Base-by-base conservation (phyloP, 2,797 vertebrate species). In the Gadopsis bispinosus region DNA sequence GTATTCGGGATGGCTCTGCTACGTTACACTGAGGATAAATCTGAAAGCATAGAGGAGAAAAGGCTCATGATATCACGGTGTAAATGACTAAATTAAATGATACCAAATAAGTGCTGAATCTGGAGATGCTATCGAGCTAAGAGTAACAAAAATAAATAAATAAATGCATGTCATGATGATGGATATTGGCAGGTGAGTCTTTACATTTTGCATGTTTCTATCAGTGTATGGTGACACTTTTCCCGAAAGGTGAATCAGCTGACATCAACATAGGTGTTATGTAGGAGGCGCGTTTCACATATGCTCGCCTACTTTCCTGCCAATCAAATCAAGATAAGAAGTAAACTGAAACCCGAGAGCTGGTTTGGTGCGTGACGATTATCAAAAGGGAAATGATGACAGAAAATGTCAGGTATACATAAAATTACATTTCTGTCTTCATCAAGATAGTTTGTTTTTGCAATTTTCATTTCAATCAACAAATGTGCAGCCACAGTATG, bases 291-390 rank as follows among this genome's bases (percentile, higher is more conserved):
- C 35, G 71, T 87, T 90, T 91, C 83, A 82, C 20, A 88, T 84
- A 55, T 73, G 31, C 75, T 89, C 41, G 7, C 63, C 77, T 79
- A 73, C 73, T 88, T 93, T 93, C 89, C 85, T 86, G 90, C 81
- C 84, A 85, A 88, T 86, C 78, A 84, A 74, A 88, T 87, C 75
- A 78, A 91, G 87, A 90, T 87, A 87, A 80, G 77, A 85, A 31
- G 73, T 72, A 91, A 91, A 90, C 47, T 4, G 79, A 92, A 92
- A 91, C 81, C 53, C 43, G 48, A 86, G 72, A 53, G 59, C 6
- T 20, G 7, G 26, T 77, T 72, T 71, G 9, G 65, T 73, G 53
- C 5, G 12, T 77, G 67, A 39, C 22, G 70, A 0, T 81, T 77
- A 78, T 77, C 65, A 71, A 80, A 85, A 75, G 22, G 80, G 62